Conservation (phyloP, 2,888 invertebrate genomes). For the Pherbina coryleti region DNA sequence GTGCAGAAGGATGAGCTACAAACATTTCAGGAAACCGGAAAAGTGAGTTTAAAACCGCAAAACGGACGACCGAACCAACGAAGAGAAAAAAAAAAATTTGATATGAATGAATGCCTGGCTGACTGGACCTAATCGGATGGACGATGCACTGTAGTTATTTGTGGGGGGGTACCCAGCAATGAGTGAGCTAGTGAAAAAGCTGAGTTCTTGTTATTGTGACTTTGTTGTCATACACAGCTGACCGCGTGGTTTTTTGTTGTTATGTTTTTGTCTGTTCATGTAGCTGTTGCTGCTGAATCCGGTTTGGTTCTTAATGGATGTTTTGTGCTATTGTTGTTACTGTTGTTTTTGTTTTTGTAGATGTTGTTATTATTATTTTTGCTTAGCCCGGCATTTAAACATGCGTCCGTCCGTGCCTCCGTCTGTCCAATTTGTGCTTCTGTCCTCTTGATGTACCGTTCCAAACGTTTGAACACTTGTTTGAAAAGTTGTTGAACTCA, state of each 20-base stretch:
- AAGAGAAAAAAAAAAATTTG: not conserved
- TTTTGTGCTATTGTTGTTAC: constrained; percentile 22
- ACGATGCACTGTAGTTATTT: not conserved
- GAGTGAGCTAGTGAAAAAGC: not conserved
- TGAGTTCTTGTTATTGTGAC: not conserved
- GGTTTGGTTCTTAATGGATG: not conserved
- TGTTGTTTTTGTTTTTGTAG: constrained; percentile 41
- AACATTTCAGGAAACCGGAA: constrained; percentile 83
- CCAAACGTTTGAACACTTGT: constrained; percentile 4
- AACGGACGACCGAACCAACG: not conserved
- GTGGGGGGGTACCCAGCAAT: not conserved
- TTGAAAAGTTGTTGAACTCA: constrained; percentile 26
- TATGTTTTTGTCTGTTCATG: not conserved
- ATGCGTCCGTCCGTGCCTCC: not conserved
- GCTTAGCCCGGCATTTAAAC: constrained; percentile 1
- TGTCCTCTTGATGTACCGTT: constrained; percentile 19
- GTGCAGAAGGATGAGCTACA: constrained; percentile 81
- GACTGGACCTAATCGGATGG: not conserved
- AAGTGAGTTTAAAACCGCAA: constrained; percentile 71
- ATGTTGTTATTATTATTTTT: constrained; percentile 28
- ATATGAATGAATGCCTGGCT: constrained; percentile 10
- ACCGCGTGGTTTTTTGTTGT: constrained; percentile 1
- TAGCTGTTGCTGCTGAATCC: not conserved
- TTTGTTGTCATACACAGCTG: not conserved
- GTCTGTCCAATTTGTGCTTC: not conserved